Conservation (phyloP, 2,113 vertebrate species). For the Pelvicachromis taeniatus region DNA sequence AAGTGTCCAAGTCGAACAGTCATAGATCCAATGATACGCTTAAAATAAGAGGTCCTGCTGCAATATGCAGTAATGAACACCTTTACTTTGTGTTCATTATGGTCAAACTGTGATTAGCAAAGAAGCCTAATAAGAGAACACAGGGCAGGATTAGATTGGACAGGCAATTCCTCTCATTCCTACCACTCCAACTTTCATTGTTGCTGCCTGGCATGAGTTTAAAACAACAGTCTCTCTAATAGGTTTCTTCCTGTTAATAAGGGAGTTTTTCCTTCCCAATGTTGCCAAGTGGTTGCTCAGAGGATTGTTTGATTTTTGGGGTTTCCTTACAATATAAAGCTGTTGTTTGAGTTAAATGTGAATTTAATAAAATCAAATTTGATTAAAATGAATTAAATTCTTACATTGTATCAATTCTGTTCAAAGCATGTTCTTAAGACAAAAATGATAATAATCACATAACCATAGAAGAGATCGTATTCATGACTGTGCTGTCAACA, state of each 20-base stretch:
- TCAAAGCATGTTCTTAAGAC: background rate
- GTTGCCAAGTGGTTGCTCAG: background rate
- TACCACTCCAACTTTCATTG: background rate
- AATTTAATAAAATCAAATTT: background rate
- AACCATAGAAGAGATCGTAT: background rate
- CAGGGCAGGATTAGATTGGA: background rate
- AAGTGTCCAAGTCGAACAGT: background rate
- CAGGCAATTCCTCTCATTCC: background rate
- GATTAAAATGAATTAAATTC: background rate
- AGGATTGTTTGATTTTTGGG: background rate
- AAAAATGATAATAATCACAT: background rate
- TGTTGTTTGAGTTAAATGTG: background rate
- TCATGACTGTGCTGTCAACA: too few relatives aligned
- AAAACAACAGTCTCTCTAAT: background rate
- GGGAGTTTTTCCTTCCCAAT: background rate
- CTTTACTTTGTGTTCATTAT: background rate
- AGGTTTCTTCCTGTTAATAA: background rate
- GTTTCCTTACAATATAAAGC: background rate
- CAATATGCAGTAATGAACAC: background rate
- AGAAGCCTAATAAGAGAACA: background rate
- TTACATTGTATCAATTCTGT: rapidly evolving
- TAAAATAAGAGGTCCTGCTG: background rate
- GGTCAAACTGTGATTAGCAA: background rate
- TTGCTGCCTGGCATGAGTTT: background rate
- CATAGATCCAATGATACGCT: background rate